phyloP scores from a whole-genome alignment of 1,140 invertebrate genomes.

The Lepidostoma basale region DNA sequence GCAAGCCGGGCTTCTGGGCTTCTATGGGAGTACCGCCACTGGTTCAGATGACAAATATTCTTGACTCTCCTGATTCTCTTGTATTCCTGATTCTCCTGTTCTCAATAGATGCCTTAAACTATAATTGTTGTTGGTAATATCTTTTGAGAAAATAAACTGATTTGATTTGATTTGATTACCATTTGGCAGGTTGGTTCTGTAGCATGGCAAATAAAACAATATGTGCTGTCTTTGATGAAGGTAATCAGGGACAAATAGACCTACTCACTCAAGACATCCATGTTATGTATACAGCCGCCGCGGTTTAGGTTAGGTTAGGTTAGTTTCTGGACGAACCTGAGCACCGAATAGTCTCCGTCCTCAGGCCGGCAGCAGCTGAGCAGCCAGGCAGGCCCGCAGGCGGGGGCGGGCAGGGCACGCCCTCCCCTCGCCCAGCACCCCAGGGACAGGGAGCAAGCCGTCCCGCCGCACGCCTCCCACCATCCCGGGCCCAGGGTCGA shows the following conservation, averaged over 20 bases:
- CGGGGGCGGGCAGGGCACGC: constrained; percentile 59
- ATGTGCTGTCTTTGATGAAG: no score
- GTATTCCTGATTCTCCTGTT: no score
- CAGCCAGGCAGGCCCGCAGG: constrained; percentile 69
- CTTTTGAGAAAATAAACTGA: no score
- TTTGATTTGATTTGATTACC: background rate
- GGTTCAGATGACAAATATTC: no score
- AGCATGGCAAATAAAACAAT: no score
- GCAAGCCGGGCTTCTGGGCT: no score
- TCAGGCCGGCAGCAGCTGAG: constrained; percentile 70
- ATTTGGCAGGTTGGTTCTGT: background rate
- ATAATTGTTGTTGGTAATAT: no score
- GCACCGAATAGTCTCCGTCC: constrained; percentile 8
- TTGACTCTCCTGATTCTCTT: background rate
- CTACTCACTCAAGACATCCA: background rate
- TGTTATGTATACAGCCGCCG: background rate
- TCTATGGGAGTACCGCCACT: no score
- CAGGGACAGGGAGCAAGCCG: constrained; percentile 69
- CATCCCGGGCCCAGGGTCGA: background rate
- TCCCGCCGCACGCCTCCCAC: constrained; percentile 42
- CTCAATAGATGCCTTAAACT: no score
- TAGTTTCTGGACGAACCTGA: constrained; percentile 34
- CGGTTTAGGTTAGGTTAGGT: constrained; percentile 6
- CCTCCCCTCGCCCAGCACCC: constrained; percentile 76
- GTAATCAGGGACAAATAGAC: no score